Evolutionary conservation across 2,888 invertebrate genomes (phyloP).

Genomic region (Ichneumon xanthorius): DNA sequence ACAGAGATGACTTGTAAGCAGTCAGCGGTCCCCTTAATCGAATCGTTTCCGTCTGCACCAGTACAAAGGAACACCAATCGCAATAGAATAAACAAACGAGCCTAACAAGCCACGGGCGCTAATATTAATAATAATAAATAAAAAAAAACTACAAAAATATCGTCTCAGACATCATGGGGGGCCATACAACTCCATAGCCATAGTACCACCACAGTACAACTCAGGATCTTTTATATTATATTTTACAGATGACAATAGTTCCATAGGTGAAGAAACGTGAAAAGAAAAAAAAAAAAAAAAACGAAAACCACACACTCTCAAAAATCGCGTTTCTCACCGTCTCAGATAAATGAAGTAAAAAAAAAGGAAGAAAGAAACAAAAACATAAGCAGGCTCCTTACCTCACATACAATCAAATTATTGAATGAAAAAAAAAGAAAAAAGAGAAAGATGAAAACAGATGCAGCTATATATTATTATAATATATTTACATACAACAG

Average conservation of each 20-base stretch:
- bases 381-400: slow-evolving; percentile 82
- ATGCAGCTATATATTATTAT: slow-evolving; percentile 84
- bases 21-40: neutral
- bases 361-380: slow-evolving; percentile 40
- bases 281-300: slow-evolving; percentile 20
- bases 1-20: neutral
- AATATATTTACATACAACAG: slow-evolving; percentile 84
- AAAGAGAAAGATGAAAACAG: slow-evolving; percentile 74
- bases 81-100: slow-evolving; percentile 57
- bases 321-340: slow-evolving; percentile 61
- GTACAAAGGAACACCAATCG: slow-evolving; percentile 57
- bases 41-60: slow-evolving; percentile 54
- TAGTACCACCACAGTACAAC: slow-evolving; percentile 85
- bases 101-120: slow-evolving; percentile 56
- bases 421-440: slow-evolving; percentile 55
- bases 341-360: slow-evolving; percentile 45
- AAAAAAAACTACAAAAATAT: slow-evolving; percentile 51
- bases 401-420: slow-evolving; percentile 85
- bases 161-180: slow-evolving; percentile 72
- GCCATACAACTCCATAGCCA: slow-evolving; percentile 84
- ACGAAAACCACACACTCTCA: slow-evolving; percentile 14
- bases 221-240: slow-evolving; percentile 85
- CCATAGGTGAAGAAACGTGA: slow-evolving; percentile 77
- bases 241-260: slow-evolving; percentile 85
- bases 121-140: slow-evolving; percentile 22